A percentile compares a stretch with the other conserved stretches of the same genome.
phyloP scores from a whole-genome alignment of 2,888 invertebrate genomes.

The Microdon myrmicae region DNA sequence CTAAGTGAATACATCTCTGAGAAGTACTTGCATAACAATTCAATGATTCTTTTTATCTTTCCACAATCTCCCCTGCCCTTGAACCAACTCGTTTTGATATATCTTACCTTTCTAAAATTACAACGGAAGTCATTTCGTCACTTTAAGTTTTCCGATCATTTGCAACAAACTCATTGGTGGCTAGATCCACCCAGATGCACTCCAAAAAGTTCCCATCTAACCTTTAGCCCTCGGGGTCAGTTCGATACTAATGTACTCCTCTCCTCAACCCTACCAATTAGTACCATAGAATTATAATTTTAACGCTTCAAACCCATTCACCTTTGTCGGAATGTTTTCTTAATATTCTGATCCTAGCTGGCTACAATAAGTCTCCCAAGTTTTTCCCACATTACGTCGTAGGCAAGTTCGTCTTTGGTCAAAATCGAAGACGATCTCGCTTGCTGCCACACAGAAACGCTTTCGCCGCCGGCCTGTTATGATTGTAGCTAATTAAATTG shows the following conservation, averaged over 20 bases:
- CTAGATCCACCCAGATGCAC: slow-evolving; percentile 1
- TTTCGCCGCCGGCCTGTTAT: slow-evolving; percentile 62
- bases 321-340: slow-evolving; percentile 22
- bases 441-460: slow-evolving; percentile 37
- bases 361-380: slow-evolving; percentile 15
- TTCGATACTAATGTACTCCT: slow-evolving; percentile 13
- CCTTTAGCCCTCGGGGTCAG: slow-evolving; percentile 13
- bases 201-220: slow-evolving; percentile 9
- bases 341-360: slow-evolving; percentile 15
- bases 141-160: too few relatives aligned
- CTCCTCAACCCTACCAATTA: slow-evolving; percentile 35
- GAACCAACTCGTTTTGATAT: too few relatives aligned
- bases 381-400: slow-evolving; percentile 44
- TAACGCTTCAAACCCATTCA: slow-evolving; percentile 34
- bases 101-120: too few relatives aligned
- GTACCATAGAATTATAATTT: slow-evolving; percentile 44
- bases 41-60: too few relatives aligned
- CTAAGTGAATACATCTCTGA: too few relatives aligned
- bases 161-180: too few relatives aligned
- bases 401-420: slow-evolving; percentile 10
- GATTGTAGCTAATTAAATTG: slow-evolving; percentile 66
- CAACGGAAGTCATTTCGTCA: too few relatives aligned
- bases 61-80: too few relatives aligned
- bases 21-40: too few relatives aligned
- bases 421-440: slow-evolving; percentile 19